A percentile compares a stretch with the other conserved stretches of the same genome.
Conservation (phyloP, 1,140 invertebrate species). For the Drosophila fuyamai region DNA sequence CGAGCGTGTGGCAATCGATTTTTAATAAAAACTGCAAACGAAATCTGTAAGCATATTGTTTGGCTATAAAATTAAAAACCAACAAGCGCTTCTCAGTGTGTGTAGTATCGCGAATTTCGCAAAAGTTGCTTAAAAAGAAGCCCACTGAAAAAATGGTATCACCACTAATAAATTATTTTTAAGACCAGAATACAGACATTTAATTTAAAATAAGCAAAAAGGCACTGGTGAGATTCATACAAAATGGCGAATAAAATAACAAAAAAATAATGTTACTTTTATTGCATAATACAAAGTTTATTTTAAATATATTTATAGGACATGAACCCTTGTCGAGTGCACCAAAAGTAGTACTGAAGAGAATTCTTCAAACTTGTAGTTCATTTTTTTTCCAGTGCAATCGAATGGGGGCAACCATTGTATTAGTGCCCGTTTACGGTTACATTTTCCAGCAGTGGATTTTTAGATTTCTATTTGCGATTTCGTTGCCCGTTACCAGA, state of each 20-base stretch:
- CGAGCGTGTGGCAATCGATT: slow-evolving; percentile 55
- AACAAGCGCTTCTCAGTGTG: slow-evolving; percentile 47
- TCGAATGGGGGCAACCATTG: slow-evolving; percentile 8
- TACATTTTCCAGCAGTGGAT: slow-evolving; percentile 43
- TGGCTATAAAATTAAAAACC: slow-evolving; percentile 81
- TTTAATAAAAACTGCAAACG: slow-evolving; percentile 74
- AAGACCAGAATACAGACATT: too few relatives aligned
- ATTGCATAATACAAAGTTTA: too few relatives aligned
- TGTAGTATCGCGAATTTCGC: slow-evolving; percentile 23
- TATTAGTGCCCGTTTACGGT: slow-evolving; percentile 48
- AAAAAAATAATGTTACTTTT: too few relatives aligned
- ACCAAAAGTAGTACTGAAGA: too few relatives aligned
- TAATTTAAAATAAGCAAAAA: too few relatives aligned
- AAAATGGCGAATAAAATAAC: too few relatives aligned
- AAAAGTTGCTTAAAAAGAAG: slow-evolving; percentile 11
- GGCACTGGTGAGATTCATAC: too few relatives aligned
- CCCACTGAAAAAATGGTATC: neutral
- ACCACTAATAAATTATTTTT: too few relatives aligned
- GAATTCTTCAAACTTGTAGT: too few relatives aligned
- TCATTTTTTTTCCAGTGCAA: slow-evolving; percentile 15
- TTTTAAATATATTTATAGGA: too few relatives aligned
- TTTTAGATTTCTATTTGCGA: slow-evolving; percentile 49
- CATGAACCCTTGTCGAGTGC: too few relatives aligned
- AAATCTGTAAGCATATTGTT: slow-evolving; percentile 77
- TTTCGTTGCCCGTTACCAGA: slow-evolving; percentile 24